Base-by-base conservation (phyloP, 2,113 vertebrate genomes). In the Entomyzon cyanotis region DNA sequence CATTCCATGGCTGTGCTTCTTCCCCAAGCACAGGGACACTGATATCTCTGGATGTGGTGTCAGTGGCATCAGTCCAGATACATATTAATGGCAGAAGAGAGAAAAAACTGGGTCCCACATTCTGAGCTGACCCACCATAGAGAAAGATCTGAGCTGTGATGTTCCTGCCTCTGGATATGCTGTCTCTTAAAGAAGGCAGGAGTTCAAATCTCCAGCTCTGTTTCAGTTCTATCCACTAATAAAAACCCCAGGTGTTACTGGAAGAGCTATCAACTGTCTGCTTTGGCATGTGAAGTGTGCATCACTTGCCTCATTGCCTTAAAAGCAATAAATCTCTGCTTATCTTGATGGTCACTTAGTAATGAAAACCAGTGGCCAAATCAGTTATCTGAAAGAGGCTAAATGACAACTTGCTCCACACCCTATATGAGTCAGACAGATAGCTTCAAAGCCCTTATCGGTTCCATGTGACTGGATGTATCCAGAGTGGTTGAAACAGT, bases 301-400 rank as follows among this genome's bases (percentile, higher is more conserved):
- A 5, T 44, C 84, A 69, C 74, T 90, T 82, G 58, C 67, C 33
- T 75, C 58, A 47, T 71, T 68, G 65, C 49, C 47, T 84, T 82
- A 56, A 85, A 79, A 91, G 41, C 62, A 87, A 78, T 85, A 69
- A 91, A 90, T 94, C 65, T 95, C 56, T 91, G 50, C 90, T 92
- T 91, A 89, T 86, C 76, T 74, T 90, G 49, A 64, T 92, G 86
- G 89, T 70, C 83, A 91, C 64, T 87, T 67, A 55, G 69, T 77
- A 93, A 89, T 81, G 93, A 89, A 89, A 91, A 84, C 21, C 47
- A 77, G 77, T 64, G 81, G 69, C 44, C 73, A 68, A 91, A 68
- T 75, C 65, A 82, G 56, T 91, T 89, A 78, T 50, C 74, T 89
- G 44, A n/a, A 75, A 84, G 62, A 70, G 24, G 70, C 56, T 87